Base-by-base conservation (phyloP, 2,113 vertebrate species). In the Menidia beryllina region DNA sequence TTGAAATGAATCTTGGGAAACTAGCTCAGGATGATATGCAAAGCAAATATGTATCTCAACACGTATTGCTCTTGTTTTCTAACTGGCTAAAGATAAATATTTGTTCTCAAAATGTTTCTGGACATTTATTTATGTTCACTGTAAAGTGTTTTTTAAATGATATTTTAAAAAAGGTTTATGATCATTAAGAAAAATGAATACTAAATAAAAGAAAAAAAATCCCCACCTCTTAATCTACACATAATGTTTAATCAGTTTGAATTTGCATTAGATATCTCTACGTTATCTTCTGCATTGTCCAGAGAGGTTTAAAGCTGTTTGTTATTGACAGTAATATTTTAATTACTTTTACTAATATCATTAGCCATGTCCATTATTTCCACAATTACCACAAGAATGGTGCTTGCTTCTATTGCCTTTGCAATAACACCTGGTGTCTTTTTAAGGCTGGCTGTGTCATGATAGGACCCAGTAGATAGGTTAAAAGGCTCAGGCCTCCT, bases 381-480 rank as follows among this genome's bases (percentile, higher is more conserved):
- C 64, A 69, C 49, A 49, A 2, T n/a, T 39, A 36, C 62, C 41
- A 43, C 14, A 17, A 17, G 17, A 45, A 45, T n/a, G 17, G 5
- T 72, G n/a, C 24, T 51, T 50, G 81, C 55, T 49, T 27, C 30
- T 39, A 26, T 70, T 41, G 45, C 50, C 45, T 60, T n/a, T 25
- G 50, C 55, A 13, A 12, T 38, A 76, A 71, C 72, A 69, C 61
- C 72, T 89, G 85, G 91, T 91, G 86, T 83, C 43, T 91, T 91
- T 91, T 87, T 85, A 86, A 85, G 81, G 51, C 66, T 61, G 80
- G 63, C 51, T 68, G 64, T 63, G 59, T 67, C 76, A 79, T 69
- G 69, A 72, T 75, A 86, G 72, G 70, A 88, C 86, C 76, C 80
- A 72, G 81, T 43, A 82, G 85, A 89, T 81, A 84, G 78, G 81